These are phyloP conservation scores for Popillia japonica DNA, from an alignment of 1,140 invertebrate species.

Conservation along the genomic window DNA sequence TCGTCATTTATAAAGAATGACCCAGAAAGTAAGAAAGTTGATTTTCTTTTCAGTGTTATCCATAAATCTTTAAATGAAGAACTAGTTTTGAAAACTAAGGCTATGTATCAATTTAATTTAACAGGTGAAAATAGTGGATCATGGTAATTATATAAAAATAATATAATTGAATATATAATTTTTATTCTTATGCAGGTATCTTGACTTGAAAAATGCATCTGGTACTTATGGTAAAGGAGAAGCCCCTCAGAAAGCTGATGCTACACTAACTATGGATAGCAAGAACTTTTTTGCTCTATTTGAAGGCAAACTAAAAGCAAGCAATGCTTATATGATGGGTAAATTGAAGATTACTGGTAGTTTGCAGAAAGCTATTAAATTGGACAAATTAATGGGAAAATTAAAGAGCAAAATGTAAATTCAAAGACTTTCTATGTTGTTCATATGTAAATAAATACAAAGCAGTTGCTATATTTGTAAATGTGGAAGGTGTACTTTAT, in stretches of 20 bases:
- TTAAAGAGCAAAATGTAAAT: constrained; percentile 77
- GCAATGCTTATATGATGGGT: constrained; percentile 94
- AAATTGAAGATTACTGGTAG: constrained; percentile 96
- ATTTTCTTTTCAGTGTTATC: constrained; percentile 74
- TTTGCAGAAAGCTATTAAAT: constrained; percentile 93
- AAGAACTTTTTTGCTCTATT: constrained; percentile 83
- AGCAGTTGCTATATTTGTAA: not conserved
- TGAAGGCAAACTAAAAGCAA: constrained; percentile 86
- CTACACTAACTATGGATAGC: constrained; percentile 85
- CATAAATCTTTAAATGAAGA: constrained; percentile 74
- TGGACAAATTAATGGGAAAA: constrained; percentile 91
- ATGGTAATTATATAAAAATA: constrained; percentile 64
- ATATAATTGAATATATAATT: not conserved
- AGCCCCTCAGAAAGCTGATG: constrained; percentile 75
- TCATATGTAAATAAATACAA: not conserved
- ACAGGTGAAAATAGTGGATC: constrained; percentile 80
- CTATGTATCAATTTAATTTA: constrained; percentile 89
- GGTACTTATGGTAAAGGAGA: constrained; percentile 83
- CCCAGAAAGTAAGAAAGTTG: constrained; percentile 60
- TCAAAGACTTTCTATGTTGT: too few relatives aligned
- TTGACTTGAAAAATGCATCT: constrained; percentile 89
- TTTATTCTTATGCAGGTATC: constrained; percentile 60
- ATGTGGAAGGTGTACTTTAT: not conserved
- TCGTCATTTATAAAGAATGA: not conserved
- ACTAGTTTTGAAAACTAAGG: constrained; percentile 81